Conservation (phyloP, 2,888 invertebrate species). For the Crematogaster levior region DNA sequence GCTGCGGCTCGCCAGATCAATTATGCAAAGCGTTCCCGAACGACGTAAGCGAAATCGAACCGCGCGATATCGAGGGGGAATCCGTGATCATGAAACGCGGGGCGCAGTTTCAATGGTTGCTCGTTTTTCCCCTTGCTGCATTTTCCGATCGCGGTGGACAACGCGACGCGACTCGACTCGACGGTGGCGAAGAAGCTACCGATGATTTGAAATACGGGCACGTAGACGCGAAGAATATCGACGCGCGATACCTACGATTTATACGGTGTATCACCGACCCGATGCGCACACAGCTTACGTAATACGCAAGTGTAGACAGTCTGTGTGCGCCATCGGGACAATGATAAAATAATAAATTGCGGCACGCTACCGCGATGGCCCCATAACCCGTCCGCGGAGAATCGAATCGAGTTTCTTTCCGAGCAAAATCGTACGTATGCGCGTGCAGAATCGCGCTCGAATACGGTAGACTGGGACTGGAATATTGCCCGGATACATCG, state of each 20-base stretch:
- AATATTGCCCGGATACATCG: conserved; percentile 21
- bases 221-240: conserved; percentile 56
- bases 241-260: conserved; percentile 54
- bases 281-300: background rate
- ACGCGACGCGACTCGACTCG: conserved; percentile 24
- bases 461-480: background rate
- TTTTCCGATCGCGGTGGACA: conserved; percentile 22
- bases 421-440: conserved; percentile 4
- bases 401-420: conserved; percentile 41
- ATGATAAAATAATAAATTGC: conserved; percentile 71
- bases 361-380: conserved; percentile 26
- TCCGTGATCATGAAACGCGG: background rate
- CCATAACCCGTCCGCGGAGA: conserved; percentile 36
- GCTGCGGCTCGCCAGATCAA: conserved; percentile 37
- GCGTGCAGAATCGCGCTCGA: background rate
- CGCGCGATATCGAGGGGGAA: background rate
- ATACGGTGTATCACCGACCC: conserved; percentile 33
- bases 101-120: background rate
- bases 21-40: conserved; percentile 31
- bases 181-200: background rate
- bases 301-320: background rate
- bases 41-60: conserved; percentile 19
- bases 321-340: conserved; percentile 54
- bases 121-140: background rate
- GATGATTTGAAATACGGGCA: conserved; percentile 52